A percentile compares a stretch with the other conserved stretches of the same genome.
These are phyloP conservation scores for Felis chaus DNA, from an alignment of 2,113 vertebrate species.

Conservation along the genomic window DNA sequence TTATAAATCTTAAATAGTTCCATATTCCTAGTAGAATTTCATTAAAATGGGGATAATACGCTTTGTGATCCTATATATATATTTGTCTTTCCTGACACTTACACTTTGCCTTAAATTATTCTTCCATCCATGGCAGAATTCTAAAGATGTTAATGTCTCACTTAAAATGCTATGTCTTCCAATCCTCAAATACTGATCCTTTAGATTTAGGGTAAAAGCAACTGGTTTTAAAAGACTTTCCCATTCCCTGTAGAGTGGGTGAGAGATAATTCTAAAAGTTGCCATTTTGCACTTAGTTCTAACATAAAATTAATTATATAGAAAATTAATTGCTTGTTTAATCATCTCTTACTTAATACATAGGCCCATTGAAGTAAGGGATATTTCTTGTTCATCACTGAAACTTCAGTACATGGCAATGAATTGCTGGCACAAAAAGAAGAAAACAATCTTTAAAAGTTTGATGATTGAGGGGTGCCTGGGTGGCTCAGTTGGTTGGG, in stretches of 20 bases:
- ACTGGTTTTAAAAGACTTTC: neutral
- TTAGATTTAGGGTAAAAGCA: neutral
- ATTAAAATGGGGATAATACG: neutral
- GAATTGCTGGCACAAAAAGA: neutral
- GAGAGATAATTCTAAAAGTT: neutral
- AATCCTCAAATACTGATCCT: neutral
- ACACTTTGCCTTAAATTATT: neutral
- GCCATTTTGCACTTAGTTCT: neutral
- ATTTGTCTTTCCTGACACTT: neutral
- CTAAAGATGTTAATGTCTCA: neutral
- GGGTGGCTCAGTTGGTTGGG: too few species aligned
- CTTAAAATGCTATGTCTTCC: neutral
- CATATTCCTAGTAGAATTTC: neutral
- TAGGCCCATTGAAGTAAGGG: neutral
- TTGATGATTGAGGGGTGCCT: neutral
- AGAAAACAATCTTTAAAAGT: neutral
- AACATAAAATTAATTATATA: neutral
- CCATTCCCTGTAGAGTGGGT: neutral
- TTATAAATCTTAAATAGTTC: neutral
- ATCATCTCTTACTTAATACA: neutral
- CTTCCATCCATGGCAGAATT: neutral
- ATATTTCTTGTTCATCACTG: neutral
- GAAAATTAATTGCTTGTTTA: neutral
- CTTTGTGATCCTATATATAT: neutral
- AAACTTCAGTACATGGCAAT: neutral